These are phyloP conservation scores for Epsilonema sp. DNA, from an alignment of 2,888 invertebrate species.

Conservation along the genomic window DNA sequence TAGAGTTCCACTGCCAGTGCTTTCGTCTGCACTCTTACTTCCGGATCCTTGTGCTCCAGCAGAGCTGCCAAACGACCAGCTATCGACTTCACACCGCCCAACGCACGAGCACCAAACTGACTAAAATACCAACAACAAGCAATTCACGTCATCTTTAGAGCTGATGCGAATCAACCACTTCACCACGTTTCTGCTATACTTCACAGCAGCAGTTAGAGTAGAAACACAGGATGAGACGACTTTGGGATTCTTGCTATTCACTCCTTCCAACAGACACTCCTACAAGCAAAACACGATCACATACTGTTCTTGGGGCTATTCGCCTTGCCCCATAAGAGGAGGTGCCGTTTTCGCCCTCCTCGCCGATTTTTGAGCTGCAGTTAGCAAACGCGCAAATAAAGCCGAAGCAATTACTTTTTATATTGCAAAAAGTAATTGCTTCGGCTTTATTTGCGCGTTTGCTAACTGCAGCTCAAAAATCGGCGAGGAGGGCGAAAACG, in stretches of 20 bases:
- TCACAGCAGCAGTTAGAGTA: slow-evolving; percentile 51
- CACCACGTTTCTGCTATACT: slow-evolving; percentile 25
- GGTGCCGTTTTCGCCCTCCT: too few species aligned
- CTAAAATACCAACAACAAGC: slow-evolving; percentile 26
- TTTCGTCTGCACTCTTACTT: slow-evolving; percentile 74
- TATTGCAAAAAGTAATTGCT: too few species aligned
- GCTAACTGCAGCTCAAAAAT: too few species aligned
- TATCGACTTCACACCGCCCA: slow-evolving; percentile 63
- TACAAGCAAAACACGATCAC: too few species aligned
- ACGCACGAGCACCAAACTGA: slow-evolving; percentile 76
- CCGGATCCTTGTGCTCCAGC: slow-evolving; percentile 71
- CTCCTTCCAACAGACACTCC: slow-evolving; percentile 77
- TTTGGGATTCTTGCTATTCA: slow-evolving; percentile 88
- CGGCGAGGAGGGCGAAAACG: too few species aligned
- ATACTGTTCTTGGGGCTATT: too few species aligned
- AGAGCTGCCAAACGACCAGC: slow-evolving; percentile 65
- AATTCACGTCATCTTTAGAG: slow-evolving; percentile 7
- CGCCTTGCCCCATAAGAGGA: too few species aligned
- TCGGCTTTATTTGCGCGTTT: too few species aligned
- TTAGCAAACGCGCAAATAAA: too few species aligned
- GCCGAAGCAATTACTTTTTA: too few species aligned
- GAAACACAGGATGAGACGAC: slow-evolving; percentile 64
- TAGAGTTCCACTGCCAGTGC: slow-evolving; percentile 70
- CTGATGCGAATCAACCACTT: neutral
- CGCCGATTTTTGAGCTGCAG: too few species aligned